These are phyloP conservation scores for Carassius carassius DNA, from an alignment of 2,113 vertebrate genomes.

Conservation along the genomic window DNA sequence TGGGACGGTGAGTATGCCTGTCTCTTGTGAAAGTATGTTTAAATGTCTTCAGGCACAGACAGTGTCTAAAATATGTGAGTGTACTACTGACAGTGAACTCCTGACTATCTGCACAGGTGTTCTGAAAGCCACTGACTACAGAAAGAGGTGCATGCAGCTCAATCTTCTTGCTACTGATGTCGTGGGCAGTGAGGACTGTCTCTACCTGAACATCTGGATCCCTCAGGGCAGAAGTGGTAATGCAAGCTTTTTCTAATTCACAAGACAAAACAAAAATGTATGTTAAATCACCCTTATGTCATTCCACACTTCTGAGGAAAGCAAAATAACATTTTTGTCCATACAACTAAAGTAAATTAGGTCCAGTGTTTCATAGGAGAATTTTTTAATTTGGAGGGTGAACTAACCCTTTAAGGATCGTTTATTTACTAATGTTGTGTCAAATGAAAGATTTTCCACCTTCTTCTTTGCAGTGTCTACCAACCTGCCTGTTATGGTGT, in stretches of 20 bases:
- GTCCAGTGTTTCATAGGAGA: background rate
- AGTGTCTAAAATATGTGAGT: background rate
- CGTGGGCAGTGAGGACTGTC: conserved; percentile 84
- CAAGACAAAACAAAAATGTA: background rate
- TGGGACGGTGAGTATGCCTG: conserved; percentile 83
- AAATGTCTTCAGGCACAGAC: background rate
- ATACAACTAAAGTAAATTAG: background rate
- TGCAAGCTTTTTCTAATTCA: background rate
- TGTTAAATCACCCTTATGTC: too few relatives aligned
- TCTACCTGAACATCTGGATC: conserved; percentile 96
- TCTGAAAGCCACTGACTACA: conserved; percentile 75
- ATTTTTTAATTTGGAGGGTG: background rate
- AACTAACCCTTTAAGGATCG: background rate
- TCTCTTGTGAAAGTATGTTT: background rate
- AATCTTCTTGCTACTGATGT: conserved; percentile 71
- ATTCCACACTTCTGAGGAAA: too few relatives aligned
- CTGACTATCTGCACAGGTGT: conserved; percentile 71
- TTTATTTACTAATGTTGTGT: background rate
- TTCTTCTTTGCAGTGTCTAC: conserved; percentile 74
- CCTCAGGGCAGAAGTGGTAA: conserved; percentile 78
- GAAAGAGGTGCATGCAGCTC: conserved; percentile 80
- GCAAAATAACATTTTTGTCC: too few relatives aligned
- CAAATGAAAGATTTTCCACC: background rate
- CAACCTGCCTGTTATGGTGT: conserved; percentile 89
- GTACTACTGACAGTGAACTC: background rate